Evolutionary conservation across 2,797 vertebrate species (phyloP), one percentile per base, ranked within the genome.

Genomic region (Phrynocephalus vlangalii): DNA sequence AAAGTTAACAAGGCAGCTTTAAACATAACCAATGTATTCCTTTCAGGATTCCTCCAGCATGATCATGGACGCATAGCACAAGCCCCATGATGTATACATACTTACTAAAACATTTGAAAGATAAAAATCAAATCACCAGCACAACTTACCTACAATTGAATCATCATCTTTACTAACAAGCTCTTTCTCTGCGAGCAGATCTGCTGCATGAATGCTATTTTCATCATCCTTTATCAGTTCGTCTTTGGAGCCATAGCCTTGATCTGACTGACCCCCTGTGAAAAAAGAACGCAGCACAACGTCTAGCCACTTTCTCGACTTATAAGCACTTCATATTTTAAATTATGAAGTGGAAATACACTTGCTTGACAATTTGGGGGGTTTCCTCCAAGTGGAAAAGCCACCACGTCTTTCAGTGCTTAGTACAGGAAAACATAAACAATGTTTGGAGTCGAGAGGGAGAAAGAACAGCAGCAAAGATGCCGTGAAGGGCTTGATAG

Each of bases 181-280:
- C 48, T 96, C 96, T 80, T 91, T 89, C 67, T 94, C 90, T 70
- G 1, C 26, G 77, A 82, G 92, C 83, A 91, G 90, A 91, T 96
- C 93, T 72, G 92, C 72, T 68, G 91, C 89, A 28, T 93, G 96
- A 79, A 92, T 93, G 13, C 93, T 88, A 79, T 98, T 96, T 30
- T 89, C 52, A 86, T 94, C 94, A 60, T 98, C 98, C 94, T 97
- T 97, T 93, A 97, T 89, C 33, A 99, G 95, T 93, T 98, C 98
- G 91, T 99, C 98, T 93, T 99, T 99, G 11, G 98, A 98, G 84
- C 97, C 98, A 2, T 98, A 99, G 91, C 98, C 97, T 91, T 98
- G 98, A 95, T 98, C 98, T 78, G 97, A 98, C 93, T 98, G 98
- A 87, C 95, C 96, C 8, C 97, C 98, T 99, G 95, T 91, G 92